Evolutionary conservation across 1,140 invertebrate genomes (phyloP), one percentile per base, ranked within the genome.

Genomic region (Drosophila virilis): DNA sequence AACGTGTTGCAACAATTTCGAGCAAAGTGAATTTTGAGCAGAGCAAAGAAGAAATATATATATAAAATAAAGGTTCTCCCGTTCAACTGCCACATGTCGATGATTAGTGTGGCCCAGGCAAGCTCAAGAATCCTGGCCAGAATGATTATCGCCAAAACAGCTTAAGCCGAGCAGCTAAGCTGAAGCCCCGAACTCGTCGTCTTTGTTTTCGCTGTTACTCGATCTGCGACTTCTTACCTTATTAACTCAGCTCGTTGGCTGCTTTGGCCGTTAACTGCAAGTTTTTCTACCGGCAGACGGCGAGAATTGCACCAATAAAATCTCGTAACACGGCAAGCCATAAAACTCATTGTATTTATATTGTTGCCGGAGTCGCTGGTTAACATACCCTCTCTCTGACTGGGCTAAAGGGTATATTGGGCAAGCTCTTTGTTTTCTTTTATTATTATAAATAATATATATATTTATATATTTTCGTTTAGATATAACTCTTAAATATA

Each of bases 331-430:
- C 64, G 61, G 70, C 58, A 78, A 81, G 64, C 62, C 64, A 68
- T 82, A 74, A 68, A 83, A 78, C 80, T 78, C 46, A 82, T 78
- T 78, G 79, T 82, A 69, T 65, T 82, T 78, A 81, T 69, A 61
- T 70, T 69, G 79, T 69, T 59, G 65, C 46, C 13, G 32, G 17
- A 7, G 22, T 43, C 38, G 42, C 38, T 5, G 22, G 22, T 22
- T 22, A 1, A 12, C 8, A 42, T 57, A 57, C 22, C 38, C 38
- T 9, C 2, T 42, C 6, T 12, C 1, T 7, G 6, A 8, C 3
- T 22, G 22, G 1, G 5, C 9, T 9, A 28, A 8, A 8, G 46
- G 46, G 22, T n/a, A n/a, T 52, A 33, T 35, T 5, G 8, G n/a
- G 0, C 0, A 6, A 3, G 9, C 1, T 9, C 1, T 42, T 42